These are phyloP conservation scores for Seriola aureovittata DNA, from an alignment of 2,113 vertebrate species.

Conservation along the genomic window DNA sequence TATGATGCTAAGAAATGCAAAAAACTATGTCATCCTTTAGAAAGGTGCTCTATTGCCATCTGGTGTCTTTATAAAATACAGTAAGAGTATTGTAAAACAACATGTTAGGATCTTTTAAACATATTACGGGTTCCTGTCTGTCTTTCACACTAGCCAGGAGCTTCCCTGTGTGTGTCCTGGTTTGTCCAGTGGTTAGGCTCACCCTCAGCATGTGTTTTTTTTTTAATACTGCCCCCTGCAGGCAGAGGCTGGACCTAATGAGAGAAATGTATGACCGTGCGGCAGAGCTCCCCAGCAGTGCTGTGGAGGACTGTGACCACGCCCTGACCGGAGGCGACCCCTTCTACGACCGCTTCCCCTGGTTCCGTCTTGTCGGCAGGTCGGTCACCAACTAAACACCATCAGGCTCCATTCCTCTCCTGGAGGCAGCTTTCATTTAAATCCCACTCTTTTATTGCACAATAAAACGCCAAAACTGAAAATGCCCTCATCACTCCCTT, in stretches of 20 bases:
- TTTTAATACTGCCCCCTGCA: conserved; percentile 65
- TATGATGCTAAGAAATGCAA: not conserved
- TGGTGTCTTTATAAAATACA: not conserved
- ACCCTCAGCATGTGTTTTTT: not conserved
- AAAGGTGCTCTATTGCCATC: not conserved
- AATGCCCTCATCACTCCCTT: not conserved
- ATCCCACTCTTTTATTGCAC: not conserved
- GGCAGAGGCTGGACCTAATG: conserved; percentile 97
- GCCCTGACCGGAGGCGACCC: conserved; percentile 95
- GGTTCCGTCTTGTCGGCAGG: conserved; percentile 99
- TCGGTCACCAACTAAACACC: conserved; percentile 71
- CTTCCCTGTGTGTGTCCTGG: not conserved
- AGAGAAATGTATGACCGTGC: conserved; percentile 98
- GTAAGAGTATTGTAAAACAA: not conserved
- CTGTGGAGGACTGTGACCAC: conserved; percentile 95
- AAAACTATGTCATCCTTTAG: not conserved
- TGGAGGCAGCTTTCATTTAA: not conserved
- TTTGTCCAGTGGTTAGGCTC: not conserved
- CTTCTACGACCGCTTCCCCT: conserved; percentile 98
- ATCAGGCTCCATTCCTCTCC: too few relatives aligned
- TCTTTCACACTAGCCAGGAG: not conserved
- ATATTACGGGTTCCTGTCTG: too few relatives aligned
- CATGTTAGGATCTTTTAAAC: not conserved
- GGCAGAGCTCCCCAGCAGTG: conserved; percentile 93
- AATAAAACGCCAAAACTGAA: not conserved